These are phyloP conservation scores for Astropecten irregularis DNA, from an alignment of 53 echinoderm and acorn worm species.

Conservation along the genomic window DNA sequence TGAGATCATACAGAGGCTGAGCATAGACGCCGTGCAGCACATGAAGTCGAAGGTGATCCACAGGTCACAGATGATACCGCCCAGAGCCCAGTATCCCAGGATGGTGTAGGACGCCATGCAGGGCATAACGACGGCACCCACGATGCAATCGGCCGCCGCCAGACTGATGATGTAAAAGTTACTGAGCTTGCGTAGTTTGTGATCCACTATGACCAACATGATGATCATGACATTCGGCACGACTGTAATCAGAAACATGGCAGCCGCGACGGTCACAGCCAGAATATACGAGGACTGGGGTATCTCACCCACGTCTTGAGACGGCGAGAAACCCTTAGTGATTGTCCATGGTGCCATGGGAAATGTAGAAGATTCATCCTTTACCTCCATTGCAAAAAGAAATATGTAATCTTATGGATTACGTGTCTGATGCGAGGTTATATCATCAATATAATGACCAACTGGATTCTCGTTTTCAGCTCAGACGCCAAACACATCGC, in stretches of 20 bases:
- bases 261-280: slow-evolving; percentile 5
- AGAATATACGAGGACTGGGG: slow-evolving; percentile 10
- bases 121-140: slow-evolving; percentile 74
- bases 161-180: slow-evolving; percentile 79
- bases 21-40: slow-evolving; percentile 75
- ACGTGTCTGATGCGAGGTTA: too few species aligned
- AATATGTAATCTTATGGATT: too few species aligned
- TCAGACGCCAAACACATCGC: too few species aligned
- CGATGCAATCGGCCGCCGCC: slow-evolving; percentile 71
- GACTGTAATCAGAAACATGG: slow-evolving; percentile 40
- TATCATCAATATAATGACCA: too few species aligned
- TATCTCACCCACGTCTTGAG: background rate
- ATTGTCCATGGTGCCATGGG: too few species aligned
- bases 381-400: too few species aligned
- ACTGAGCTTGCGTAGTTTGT: slow-evolving; percentile 61
- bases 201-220: slow-evolving; percentile 59
- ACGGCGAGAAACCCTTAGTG: background rate
- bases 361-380: too few species aligned
- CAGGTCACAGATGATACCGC: slow-evolving; percentile 64
- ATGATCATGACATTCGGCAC: slow-evolving; percentile 67
- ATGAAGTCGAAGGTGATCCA: slow-evolving; percentile 72
- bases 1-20: slow-evolving; percentile 73
- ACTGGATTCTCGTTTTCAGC: too few species aligned
- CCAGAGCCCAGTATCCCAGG: slow-evolving; percentile 71
- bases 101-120: slow-evolving; percentile 67